Evolutionary conservation across 2,797 vertebrate species (phyloP).

Genomic region (Enteromius anoplus): DNA sequence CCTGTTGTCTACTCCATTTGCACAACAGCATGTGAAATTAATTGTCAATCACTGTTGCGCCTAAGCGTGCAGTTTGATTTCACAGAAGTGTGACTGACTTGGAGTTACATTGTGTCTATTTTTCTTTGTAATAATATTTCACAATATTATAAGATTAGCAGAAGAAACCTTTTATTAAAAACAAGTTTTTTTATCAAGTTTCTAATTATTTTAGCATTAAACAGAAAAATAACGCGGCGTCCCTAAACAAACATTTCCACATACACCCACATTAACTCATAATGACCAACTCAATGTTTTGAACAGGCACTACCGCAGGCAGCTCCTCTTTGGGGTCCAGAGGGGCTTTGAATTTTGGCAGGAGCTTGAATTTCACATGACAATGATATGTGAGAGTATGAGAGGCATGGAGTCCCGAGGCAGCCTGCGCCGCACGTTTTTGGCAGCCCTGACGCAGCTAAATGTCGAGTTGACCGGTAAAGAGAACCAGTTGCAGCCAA

Average conservation of each 20-base stretch:
- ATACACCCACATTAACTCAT: not conserved
- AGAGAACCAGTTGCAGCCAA: slow-evolving; percentile 16
- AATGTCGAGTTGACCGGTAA: not conserved
- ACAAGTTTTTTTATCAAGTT: not conserved
- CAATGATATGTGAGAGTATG: not conserved
- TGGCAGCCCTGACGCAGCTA: not conserved
- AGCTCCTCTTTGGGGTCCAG: not conserved
- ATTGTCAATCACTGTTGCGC: too few relatives aligned
- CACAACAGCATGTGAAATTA: too few relatives aligned
- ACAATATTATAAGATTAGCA: not conserved
- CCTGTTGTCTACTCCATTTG: too few relatives aligned
- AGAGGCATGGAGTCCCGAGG: not conserved
- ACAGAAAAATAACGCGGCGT: too few relatives aligned
- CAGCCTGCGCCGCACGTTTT: not conserved
- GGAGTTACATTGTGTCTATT: not conserved
- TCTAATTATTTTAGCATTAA: not conserved
- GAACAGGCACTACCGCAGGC: not conserved
- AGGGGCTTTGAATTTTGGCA: not conserved
- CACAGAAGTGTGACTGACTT: too few relatives aligned
- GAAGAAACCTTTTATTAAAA: not conserved
- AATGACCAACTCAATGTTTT: not conserved
- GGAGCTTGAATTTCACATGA: slow-evolving; percentile 18
- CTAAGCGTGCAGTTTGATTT: too few relatives aligned
- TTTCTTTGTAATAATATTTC: not conserved
- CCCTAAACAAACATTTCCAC: not conserved